A percentile compares a stretch with the other conserved stretches of the same genome.
Conservation (phyloP, 2,797 vertebrate genomes). For the Adrianichthys oophorus region DNA sequence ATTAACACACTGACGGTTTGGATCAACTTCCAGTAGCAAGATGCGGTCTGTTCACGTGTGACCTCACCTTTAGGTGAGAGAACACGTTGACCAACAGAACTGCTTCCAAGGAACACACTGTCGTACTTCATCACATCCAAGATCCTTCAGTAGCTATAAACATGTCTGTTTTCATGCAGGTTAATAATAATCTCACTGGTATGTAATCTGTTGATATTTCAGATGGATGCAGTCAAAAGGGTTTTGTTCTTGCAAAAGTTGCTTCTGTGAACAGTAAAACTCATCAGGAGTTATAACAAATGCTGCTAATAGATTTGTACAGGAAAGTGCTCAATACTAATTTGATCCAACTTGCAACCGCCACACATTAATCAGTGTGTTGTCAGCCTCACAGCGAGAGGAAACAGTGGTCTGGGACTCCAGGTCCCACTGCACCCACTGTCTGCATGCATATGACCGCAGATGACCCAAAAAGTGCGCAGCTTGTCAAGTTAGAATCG, state of each 20-base stretch:
- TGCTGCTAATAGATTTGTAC: no score
- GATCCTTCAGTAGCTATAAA: constrained; percentile 22
- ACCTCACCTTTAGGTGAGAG: neutral
- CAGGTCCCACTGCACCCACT: constrained; percentile 18
- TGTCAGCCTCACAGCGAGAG: constrained; percentile 17
- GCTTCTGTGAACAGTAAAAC: no score
- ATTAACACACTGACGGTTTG: neutral
- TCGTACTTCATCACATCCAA: constrained; percentile 6
- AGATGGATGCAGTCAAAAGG: no score
- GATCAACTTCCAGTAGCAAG: constrained; percentile 4
- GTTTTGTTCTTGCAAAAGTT: no score
- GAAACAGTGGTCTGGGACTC: constrained; percentile 1
- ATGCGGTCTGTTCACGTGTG: neutral
- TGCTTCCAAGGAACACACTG: constrained; percentile 25
- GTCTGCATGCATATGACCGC: constrained; percentile 13
- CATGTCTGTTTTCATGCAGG: constrained; percentile 20
- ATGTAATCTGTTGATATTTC: no score
- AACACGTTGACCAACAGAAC: constrained; percentile 9
- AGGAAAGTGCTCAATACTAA: constrained; percentile 1
- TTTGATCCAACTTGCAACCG: constrained; percentile 15
- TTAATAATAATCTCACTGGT: no score
- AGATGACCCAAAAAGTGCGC: constrained; percentile 31
- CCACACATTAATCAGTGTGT: constrained; percentile 10
- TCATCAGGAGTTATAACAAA: no score
- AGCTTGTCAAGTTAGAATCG: constrained; percentile 25